These are phyloP conservation scores for Calephelis nemesis DNA, from an alignment of 1,140 invertebrate genomes.

Conservation along the genomic window DNA sequence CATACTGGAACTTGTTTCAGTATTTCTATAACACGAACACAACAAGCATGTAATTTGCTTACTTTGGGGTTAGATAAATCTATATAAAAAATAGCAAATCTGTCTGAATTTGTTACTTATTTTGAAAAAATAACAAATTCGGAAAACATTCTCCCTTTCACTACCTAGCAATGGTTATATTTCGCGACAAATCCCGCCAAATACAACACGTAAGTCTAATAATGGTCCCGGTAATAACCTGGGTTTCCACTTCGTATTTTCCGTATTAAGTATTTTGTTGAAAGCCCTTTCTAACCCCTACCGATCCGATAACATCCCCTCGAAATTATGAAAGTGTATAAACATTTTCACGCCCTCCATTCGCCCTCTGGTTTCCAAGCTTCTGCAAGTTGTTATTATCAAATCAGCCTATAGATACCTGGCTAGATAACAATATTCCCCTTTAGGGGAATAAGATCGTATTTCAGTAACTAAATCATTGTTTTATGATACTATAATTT, in stretches of 20 bases:
- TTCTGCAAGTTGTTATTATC: constrained; percentile 75
- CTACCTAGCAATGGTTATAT: constrained; percentile 11
- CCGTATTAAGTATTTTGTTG: constrained; percentile 70
- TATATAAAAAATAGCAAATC: no score
- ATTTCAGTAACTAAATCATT: constrained; percentile 69
- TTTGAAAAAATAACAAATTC: constrained; percentile 18
- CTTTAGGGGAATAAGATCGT: constrained; percentile 66
- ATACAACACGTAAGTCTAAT: constrained; percentile 39
- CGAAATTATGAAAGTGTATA: constrained; percentile 78
- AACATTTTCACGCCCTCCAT: constrained; percentile 72
- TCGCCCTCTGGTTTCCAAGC: constrained; percentile 56
- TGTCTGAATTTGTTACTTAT: neutral
- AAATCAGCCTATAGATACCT: constrained; percentile 75
- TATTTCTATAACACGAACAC: no score
- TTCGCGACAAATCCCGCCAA: constrained; percentile 38
- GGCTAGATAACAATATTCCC: constrained; percentile 58
- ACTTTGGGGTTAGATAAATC: no score
- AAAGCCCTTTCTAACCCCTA: constrained; percentile 59
- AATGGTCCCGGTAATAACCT: constrained; percentile 49
- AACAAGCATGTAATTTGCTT: no score
- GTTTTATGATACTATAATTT: constrained; percentile 71
- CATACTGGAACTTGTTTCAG: no score
- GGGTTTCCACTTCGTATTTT: constrained; percentile 60
- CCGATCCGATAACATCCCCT: constrained; percentile 67
- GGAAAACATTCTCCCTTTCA: neutral